These are phyloP conservation scores for Limnephilus auricula DNA, from an alignment of 2,888 invertebrate species.

Conservation along the genomic window DNA sequence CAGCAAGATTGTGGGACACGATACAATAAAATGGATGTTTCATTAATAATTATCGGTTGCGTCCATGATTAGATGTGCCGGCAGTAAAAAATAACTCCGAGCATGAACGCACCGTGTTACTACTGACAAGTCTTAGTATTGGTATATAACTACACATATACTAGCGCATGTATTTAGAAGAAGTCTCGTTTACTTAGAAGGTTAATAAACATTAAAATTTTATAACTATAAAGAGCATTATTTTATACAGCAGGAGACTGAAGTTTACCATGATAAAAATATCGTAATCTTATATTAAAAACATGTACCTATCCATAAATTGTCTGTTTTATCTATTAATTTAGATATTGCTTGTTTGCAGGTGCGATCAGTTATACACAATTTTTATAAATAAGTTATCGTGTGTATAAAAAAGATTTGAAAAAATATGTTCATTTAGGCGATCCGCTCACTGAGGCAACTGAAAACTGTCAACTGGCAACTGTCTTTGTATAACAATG, in stretches of 20 bases:
- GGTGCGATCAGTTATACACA: neutral
- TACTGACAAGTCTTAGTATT: neutral
- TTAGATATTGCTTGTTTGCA: neutral
- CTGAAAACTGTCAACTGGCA: no score
- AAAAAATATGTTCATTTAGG: no score
- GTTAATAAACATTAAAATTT: neutral
- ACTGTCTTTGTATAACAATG: no score
- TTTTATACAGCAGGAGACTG: neutral
- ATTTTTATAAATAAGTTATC: neutral
- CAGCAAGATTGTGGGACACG: neutral
- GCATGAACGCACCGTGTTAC: neutral
- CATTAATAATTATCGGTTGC: conserved; percentile 8
- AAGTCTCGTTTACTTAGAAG: neutral
- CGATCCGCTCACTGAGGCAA: no score
- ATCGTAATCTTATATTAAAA: neutral
- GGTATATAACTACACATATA: neutral
- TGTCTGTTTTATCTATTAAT: neutral
- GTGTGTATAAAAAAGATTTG: no score
- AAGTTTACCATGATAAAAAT: neutral
- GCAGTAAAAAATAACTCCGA: neutral
- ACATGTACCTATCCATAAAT: no score
- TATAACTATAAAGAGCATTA: neutral
- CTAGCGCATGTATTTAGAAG: no score
- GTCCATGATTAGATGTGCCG: neutral
- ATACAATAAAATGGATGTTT: neutral